These are phyloP conservation scores for Ceratina australensis DNA, from an alignment of 1,140 invertebrate species.

Conservation along the genomic window DNA sequence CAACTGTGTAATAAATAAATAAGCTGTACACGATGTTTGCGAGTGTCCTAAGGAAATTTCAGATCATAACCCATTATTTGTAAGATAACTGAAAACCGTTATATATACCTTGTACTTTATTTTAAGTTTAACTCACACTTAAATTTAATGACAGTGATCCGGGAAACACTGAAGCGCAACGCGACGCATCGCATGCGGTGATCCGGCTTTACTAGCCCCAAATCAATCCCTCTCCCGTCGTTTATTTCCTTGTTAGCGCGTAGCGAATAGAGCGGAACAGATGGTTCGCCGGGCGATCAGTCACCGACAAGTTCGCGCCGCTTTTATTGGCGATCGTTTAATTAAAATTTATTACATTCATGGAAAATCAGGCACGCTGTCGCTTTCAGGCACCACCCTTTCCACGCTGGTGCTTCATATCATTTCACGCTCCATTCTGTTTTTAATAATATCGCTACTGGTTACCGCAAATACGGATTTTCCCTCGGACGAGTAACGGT, in stretches of 20 bases:
- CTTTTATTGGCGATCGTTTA: conserved; percentile 25
- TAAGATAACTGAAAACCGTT: no score
- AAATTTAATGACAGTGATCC: no score
- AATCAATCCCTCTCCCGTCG: neutral
- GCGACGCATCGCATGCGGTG: no score
- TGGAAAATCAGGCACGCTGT: neutral
- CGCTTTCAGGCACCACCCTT: neutral
- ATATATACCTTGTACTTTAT: no score
- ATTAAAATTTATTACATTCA: conserved; percentile 42
- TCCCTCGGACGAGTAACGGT: neutral
- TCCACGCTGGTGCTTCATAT: conserved; percentile 2
- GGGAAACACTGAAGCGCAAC: no score
- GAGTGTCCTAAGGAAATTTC: no score
- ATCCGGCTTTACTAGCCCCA: no score
- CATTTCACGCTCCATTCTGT: conserved; percentile 20
- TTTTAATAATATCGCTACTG: conserved; percentile 25
- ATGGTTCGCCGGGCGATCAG: neutral
- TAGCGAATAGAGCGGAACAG: neutral
- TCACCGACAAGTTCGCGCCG: neutral
- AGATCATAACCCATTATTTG: no score
- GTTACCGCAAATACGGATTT: neutral
- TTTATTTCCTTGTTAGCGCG: conserved; percentile 16
- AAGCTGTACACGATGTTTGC: no score
- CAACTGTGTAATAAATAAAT: no score
- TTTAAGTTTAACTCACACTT: no score